A percentile compares a stretch with the other conserved stretches of the same genome.
phyloP scores from a whole-genome alignment of 1,140 invertebrate species.

The Sarcophaga bullata region DNA sequence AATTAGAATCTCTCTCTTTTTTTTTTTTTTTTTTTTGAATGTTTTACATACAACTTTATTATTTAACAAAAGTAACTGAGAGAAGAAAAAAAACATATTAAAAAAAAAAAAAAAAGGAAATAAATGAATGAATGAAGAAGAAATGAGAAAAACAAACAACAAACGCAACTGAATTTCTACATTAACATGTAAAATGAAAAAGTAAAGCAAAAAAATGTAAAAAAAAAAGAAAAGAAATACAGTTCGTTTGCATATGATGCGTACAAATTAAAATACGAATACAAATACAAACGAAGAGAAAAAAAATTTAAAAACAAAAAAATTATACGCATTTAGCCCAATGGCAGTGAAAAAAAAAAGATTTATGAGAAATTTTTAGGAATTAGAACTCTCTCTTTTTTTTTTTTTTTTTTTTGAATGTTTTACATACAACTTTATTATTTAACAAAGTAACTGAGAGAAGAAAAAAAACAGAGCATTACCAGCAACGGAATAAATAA shows the following conservation, averaged over 20 bases:
- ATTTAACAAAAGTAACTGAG: background rate
- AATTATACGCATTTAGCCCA: too few relatives aligned
- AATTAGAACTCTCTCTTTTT: too few relatives aligned
- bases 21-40: too few relatives aligned
- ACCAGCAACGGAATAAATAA: too few relatives aligned
- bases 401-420: constrained; percentile 22
- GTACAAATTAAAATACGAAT: too few relatives aligned
- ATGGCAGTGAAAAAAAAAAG: background rate
- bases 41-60: background rate
- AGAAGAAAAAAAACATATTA: background rate
- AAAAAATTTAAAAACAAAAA: too few relatives aligned
- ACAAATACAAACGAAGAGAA: too few relatives aligned
- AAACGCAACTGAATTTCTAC: background rate
- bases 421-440: background rate
- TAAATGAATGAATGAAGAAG: background rate
- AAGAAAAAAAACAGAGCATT: background rate
- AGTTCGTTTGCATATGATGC: too few relatives aligned
- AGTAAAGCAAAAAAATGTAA: background rate
- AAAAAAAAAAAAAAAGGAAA: too few relatives aligned
- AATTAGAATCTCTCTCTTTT: too few relatives aligned
- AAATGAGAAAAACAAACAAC: background rate
- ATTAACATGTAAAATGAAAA: background rate
- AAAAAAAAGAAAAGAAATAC: too few relatives aligned
- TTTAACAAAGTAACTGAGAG: background rate
- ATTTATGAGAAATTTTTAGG: background rate